Conservation (phyloP, 2,113 vertebrate genomes). For the Xiphophorus maculatus region DNA sequence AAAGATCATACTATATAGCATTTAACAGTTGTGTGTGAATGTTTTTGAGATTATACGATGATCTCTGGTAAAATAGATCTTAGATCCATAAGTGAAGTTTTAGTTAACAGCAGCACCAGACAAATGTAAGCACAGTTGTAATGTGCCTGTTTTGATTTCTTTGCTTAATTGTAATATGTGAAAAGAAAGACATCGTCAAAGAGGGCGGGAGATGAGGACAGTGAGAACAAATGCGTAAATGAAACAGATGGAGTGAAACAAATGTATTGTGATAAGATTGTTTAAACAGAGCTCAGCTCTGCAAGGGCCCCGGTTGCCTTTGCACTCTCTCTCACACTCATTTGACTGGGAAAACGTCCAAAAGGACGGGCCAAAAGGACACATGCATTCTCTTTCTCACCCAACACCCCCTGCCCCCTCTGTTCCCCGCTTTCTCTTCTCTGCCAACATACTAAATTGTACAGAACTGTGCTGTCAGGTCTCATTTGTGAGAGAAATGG, state of each 20-base stretch:
- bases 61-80: neutral
- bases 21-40: neutral
- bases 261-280: constrained; percentile 69
- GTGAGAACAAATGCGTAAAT: constrained; percentile 29
- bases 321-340: constrained; percentile 53
- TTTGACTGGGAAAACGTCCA: constrained; percentile 76
- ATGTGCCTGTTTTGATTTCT: neutral
- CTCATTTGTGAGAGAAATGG: constrained; percentile 57
- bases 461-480: constrained; percentile 73
- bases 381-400: constrained; percentile 6
- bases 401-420: neutral
- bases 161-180: constrained; percentile 12
- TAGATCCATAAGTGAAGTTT: neutral
- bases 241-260: constrained; percentile 61
- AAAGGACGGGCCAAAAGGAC: constrained; percentile 56
- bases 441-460: constrained; percentile 72
- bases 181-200: constrained; percentile 1
- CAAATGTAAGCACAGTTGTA: neutral
- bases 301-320: constrained; percentile 44
- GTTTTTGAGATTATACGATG: neutral
- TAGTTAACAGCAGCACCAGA: neutral
- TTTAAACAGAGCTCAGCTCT: constrained; percentile 63
- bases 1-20: neutral
- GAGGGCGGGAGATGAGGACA: constrained; percentile 17
- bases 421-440: neutral